A percentile compares a stretch with the other conserved stretches of the same genome.
Evolutionary conservation across 1,140 invertebrate genomes (phyloP).

Genomic region (Trachymyrmex cornetzi): DNA sequence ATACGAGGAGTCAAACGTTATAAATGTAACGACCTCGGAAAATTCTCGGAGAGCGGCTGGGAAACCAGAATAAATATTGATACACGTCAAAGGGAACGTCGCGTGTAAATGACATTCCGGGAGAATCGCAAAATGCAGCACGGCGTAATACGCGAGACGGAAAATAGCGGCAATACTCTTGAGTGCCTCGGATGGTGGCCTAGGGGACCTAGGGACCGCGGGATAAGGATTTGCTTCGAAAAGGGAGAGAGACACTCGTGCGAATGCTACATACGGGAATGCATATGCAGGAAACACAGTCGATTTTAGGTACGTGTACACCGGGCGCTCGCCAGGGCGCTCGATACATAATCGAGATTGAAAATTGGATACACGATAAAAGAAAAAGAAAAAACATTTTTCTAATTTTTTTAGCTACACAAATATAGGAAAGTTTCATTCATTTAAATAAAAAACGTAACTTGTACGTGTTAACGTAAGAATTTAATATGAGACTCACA

Average conservation of each 20-base stretch:
- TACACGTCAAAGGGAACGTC: conserved; percentile 71
- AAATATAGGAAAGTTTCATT: background rate
- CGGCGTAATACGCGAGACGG: conserved; percentile 71
- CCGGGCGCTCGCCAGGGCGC: conserved; percentile 41
- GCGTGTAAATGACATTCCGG: conserved; percentile 81
- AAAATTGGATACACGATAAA: conserved; percentile 15
- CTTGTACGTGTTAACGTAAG: background rate
- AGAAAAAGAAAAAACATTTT: background rate
- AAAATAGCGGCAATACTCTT: conserved; percentile 84
- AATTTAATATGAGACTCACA: background rate
- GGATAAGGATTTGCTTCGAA: conserved; percentile 83
- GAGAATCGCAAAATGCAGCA: conserved; percentile 71
- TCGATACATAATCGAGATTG: conserved; percentile 5
- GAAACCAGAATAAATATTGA: conserved; percentile 57
- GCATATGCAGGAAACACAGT: conserved; percentile 82
- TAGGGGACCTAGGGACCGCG: conserved; percentile 72
- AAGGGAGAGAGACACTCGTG: conserved; percentile 78
- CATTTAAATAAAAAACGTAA: background rate
- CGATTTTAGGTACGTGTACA: conserved; percentile 64
- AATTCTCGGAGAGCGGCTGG: conserved; percentile 17
- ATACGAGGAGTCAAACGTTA: conserved; percentile 29
- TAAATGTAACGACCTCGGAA: conserved; percentile 40
- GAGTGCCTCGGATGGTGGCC: conserved; percentile 81
- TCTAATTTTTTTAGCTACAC: background rate
- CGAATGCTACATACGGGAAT: conserved; percentile 79